Evolutionary conservation across 2,797 vertebrate species (phyloP).

Genomic region (Acanthornis magna): DNA sequence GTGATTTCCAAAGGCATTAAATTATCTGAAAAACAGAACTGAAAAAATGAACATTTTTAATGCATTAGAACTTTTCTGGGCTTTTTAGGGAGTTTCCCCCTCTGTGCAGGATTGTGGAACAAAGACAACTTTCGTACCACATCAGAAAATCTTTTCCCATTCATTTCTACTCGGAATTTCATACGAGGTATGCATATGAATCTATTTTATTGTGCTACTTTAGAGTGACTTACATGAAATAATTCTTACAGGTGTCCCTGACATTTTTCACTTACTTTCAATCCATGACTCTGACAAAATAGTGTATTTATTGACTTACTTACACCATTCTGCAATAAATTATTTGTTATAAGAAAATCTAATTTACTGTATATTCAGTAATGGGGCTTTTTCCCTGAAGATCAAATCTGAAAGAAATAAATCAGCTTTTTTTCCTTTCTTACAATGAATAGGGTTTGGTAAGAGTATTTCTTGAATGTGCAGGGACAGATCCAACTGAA

Average conservation of each 20-base stretch:
- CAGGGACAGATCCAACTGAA: background rate
- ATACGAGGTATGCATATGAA: background rate
- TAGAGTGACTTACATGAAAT: background rate
- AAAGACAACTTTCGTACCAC: background rate
- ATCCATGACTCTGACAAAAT: background rate
- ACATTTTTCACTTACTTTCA: background rate
- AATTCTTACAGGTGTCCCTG: background rate
- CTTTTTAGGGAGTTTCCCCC: background rate
- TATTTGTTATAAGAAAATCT: background rate
- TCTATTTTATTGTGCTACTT: background rate
- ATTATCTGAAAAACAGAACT: slow-evolving; percentile 37
- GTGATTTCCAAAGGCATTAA: slow-evolving; percentile 38
- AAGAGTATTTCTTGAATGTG: background rate
- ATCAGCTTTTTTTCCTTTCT: background rate
- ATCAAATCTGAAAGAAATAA: background rate
- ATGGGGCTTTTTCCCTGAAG: fast-evolving
- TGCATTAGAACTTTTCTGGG: background rate
- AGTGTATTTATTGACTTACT: background rate
- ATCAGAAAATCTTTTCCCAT: background rate
- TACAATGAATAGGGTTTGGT: background rate
- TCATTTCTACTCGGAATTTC: background rate
- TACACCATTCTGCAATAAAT: background rate
- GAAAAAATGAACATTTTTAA: slow-evolving; percentile 2
- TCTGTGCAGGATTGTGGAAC: background rate
- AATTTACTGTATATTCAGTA: background rate